Base-by-base conservation (phyloP, 2,113 vertebrate genomes). In the Perca fluviatilis region DNA sequence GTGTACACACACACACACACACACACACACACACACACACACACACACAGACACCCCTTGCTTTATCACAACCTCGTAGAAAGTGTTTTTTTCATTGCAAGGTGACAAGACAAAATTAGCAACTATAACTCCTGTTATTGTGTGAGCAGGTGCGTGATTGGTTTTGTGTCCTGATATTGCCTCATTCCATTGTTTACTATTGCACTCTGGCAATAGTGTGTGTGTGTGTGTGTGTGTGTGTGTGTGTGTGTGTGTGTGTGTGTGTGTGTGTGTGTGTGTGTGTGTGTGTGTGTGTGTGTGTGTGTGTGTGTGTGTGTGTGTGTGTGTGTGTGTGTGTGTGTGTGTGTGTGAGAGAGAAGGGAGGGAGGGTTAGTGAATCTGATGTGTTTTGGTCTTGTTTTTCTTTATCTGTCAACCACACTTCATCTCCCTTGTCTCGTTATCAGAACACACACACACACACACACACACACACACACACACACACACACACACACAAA, bases 401-500 rank as follows among this genome's bases (percentile, higher is more conserved):
- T 51, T 51, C 8, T 69, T 80, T 49, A 40, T 49, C 50, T 56
- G 51, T 66, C 79, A 70, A 12, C n/a, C 46, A 60, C 25, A 49
- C 14, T 66, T 65, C 15, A 3, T 66, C 19, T 67, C 6, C 40
- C 49, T 13, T 11, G 47, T 50, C 66, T 78, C 13, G 10, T 74
- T 74, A 70, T 58, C 16, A 63, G 56, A 1, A 33, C 30, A 33
- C 30, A 6, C 30, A 33, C 30, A 6, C 43, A 67, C 12, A 21
- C 30, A 19, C 15, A 67, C 2, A 49, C 67, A 66, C 65, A 27
- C 78, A 27, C 18, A 67, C 23, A 58, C 33, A 10, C 33, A 25
- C 49, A n/a, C 63, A 53, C 23, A 62, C 33, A 78, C 62, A 23
- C 53, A 21, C 40, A 60, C 23, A 72, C 47, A 56, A 33, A 8